Percentiles rank a stretch among this genome's conserved stretches.
Conservation (phyloP, 2,797 vertebrate species). For the Pelobates cultripes region DNA sequence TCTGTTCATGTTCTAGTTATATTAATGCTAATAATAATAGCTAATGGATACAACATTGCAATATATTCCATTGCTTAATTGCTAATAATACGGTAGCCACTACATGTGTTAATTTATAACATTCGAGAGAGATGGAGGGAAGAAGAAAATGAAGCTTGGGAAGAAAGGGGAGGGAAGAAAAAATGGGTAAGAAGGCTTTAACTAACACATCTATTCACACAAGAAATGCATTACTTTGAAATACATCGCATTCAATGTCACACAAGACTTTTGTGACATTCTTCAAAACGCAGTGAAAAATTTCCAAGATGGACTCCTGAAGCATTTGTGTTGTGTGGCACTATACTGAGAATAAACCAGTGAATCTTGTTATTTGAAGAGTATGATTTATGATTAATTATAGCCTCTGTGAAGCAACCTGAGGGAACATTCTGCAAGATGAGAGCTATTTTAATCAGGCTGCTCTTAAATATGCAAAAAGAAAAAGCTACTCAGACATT, state of each 20-base stretch:
- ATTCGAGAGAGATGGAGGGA: too few species aligned
- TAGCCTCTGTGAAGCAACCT: constrained; percentile 42
- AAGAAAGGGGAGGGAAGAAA: too few species aligned
- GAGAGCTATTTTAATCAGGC: constrained; percentile 56
- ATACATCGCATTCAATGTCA: background rate
- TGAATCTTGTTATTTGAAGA: constrained; percentile 40
- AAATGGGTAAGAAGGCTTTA: too few species aligned
- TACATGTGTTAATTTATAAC: too few species aligned
- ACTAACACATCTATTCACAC: too few species aligned
- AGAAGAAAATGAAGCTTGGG: too few species aligned
- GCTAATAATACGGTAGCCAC: too few species aligned
- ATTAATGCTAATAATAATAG: too few species aligned
- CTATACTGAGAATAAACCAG: constrained; percentile 16
- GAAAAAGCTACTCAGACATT: constrained; percentile 54
- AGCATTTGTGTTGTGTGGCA: background rate
- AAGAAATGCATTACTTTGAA: background rate
- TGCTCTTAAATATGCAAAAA: constrained; percentile 55
- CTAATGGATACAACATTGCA: too few species aligned
- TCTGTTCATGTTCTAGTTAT: too few species aligned
- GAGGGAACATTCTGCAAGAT: constrained; percentile 43
- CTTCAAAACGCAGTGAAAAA: background rate
- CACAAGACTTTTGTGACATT: background rate
- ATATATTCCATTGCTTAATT: too few species aligned
- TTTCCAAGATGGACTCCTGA: constrained; percentile 22
- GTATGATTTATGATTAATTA: constrained; percentile 56